phyloP scores from a whole-genome alignment of 2,113 vertebrate genomes.

The Hassar affinis region DNA sequence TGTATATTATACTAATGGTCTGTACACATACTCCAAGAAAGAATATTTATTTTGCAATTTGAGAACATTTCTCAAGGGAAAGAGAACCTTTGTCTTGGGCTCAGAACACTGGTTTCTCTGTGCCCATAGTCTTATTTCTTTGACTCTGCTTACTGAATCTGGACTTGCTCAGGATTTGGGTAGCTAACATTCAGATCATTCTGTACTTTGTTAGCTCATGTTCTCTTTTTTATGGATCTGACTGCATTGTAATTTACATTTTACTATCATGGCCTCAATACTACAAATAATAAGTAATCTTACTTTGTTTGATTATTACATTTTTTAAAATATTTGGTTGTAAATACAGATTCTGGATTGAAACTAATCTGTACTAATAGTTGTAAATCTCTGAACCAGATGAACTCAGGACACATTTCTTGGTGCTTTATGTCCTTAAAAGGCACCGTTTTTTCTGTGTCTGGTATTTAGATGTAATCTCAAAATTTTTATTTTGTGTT shows the following conservation, averaged over 20 bases:
- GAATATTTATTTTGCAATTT: not conserved
- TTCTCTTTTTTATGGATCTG: not conserved
- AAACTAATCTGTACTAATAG: not conserved
- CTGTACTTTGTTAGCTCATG: not conserved
- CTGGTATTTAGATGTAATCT: not conserved
- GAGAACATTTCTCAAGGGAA: not conserved
- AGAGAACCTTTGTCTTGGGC: not conserved
- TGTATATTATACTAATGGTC: not conserved
- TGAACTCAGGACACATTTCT: not conserved
- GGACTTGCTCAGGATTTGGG: not conserved
- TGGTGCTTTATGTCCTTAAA: not conserved
- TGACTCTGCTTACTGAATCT: not conserved
- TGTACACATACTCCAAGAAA: not conserved
- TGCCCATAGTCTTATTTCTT: not conserved
- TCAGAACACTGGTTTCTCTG: not conserved
- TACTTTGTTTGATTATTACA: slow-evolving; percentile 1
- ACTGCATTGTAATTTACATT: not conserved
- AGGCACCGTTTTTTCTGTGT: not conserved
- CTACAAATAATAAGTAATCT: not conserved
- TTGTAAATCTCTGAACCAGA: not conserved
- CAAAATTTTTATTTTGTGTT: slow-evolving; percentile 3
- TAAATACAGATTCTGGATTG: not conserved
- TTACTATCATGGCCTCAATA: not conserved
- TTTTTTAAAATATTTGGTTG: not conserved
- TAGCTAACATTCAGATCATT: not conserved